A percentile compares a stretch with the other conserved stretches of the same genome.
phyloP scores from a whole-genome alignment of 2,113 vertebrate species.

The Dinomys branickii region DNA sequence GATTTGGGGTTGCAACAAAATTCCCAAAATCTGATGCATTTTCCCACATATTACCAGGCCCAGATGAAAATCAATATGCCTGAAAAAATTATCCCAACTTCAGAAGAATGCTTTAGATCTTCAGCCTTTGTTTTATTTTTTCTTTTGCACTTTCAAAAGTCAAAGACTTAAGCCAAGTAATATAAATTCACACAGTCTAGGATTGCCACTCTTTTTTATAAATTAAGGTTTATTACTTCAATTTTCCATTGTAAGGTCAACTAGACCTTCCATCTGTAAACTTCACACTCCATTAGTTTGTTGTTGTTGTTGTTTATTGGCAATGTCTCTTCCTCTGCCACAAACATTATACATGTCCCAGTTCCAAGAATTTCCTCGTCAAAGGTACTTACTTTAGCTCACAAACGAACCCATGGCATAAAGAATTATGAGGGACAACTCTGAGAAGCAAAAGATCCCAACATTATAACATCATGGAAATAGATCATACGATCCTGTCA shows the following conservation, averaged over 20 bases:
- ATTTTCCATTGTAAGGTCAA: slow-evolving; percentile 66
- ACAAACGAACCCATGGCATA: slow-evolving; percentile 49
- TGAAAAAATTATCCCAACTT: slow-evolving; percentile 24
- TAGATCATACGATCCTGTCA: slow-evolving; percentile 49
- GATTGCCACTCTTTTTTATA: slow-evolving; percentile 32
- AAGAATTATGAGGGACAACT: slow-evolving; percentile 39
- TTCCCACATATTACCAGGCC: slow-evolving; percentile 47
- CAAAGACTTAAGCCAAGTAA: slow-evolving; percentile 51
- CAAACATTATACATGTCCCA: slow-evolving; percentile 58
- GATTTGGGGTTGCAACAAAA: slow-evolving; percentile 37
- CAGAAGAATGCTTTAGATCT: slow-evolving; percentile 44
- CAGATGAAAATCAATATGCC: neutral
- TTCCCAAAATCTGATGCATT: slow-evolving; percentile 44
- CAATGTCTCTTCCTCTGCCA: slow-evolving; percentile 55
- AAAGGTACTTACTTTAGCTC: slow-evolving; percentile 77
- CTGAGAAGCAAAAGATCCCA: slow-evolving; percentile 2
- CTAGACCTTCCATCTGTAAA: slow-evolving; percentile 69
- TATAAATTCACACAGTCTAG: slow-evolving; percentile 32
- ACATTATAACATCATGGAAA: slow-evolving; percentile 71
- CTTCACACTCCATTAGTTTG: slow-evolving; percentile 58
- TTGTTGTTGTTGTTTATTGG: slow-evolving; percentile 70
- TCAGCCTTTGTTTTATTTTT: slow-evolving; percentile 53
- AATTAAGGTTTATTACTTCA: slow-evolving; percentile 71
- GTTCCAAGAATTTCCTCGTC: slow-evolving; percentile 60
- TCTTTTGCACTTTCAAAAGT: slow-evolving; percentile 45